A percentile compares a stretch with the other conserved stretches of the same genome.
Evolutionary conservation across 1,140 invertebrate genomes (phyloP).

Genomic region (Tetramorium alpestre): DNA sequence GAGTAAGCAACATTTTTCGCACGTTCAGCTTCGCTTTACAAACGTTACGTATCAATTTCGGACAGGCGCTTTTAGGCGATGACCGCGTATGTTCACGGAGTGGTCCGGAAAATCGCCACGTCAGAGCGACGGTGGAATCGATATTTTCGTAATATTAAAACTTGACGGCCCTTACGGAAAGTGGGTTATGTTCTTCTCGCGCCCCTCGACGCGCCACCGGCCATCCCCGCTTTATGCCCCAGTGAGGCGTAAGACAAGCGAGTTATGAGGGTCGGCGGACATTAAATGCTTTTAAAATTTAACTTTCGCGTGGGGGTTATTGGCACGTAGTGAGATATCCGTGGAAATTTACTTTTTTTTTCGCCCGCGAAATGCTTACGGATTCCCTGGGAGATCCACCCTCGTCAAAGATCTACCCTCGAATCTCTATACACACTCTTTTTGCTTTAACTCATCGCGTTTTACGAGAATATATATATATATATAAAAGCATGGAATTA

Average conservation of each 20-base stretch:
- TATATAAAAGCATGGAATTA: neutral
- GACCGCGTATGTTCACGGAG: conserved; percentile 48
- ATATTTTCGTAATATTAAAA: conserved; percentile 77
- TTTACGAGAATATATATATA: neutral
- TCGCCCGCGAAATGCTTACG: neutral
- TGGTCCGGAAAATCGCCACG: conserved; percentile 49
- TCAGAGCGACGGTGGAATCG: conserved; percentile 71
- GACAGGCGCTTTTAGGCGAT: conserved; percentile 52
- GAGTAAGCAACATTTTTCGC: conserved; percentile 42
- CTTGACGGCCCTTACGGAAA: conserved; percentile 68
- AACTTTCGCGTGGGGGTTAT: conserved; percentile 66
- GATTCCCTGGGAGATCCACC: conserved; percentile 30
- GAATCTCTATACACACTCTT: conserved; percentile 17
- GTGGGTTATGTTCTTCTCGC: conserved; percentile 67
- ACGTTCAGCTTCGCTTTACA: conserved; percentile 15
- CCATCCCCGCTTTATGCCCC: conserved; percentile 52
- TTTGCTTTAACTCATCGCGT: conserved; percentile 11
- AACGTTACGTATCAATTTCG: conserved; percentile 51
- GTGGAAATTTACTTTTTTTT: conserved; percentile 62
- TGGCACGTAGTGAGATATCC: conserved; percentile 51
- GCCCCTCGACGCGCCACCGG: conserved; percentile 27
- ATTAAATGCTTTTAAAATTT: conserved; percentile 76
- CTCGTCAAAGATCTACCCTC: conserved; percentile 14
- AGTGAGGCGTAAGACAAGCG: conserved; percentile 60
- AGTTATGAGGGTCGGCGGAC: conserved; percentile 69